These are phyloP conservation scores for Bos indicus DNA, from an alignment of 2,113 vertebrate genomes.

Conservation along the genomic window DNA sequence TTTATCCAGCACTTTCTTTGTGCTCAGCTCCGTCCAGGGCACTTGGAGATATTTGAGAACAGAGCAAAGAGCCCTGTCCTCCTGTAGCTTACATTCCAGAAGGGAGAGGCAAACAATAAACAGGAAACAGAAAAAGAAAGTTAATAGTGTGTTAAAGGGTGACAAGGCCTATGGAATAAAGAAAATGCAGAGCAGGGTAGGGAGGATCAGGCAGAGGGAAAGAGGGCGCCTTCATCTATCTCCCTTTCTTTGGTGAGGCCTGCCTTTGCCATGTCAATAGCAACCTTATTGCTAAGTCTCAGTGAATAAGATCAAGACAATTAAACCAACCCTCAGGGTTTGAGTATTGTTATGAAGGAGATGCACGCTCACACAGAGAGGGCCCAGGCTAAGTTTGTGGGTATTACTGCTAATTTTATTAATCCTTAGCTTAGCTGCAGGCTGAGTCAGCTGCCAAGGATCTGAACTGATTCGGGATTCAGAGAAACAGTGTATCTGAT, in stretches of 20 bases:
- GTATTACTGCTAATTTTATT: not conserved
- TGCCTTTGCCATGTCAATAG: not conserved
- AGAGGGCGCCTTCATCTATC: too few species aligned
- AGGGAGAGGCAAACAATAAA: not conserved
- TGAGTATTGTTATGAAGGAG: not conserved
- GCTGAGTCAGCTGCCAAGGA: not conserved
- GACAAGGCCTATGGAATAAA: not conserved
- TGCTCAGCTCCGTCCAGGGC: not conserved
- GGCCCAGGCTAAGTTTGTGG: not conserved
- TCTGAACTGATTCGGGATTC: not conserved
- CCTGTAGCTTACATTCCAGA: not conserved
- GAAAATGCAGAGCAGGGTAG: not conserved
- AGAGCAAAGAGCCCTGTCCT: not conserved
- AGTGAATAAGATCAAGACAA: not conserved
- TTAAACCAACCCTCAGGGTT: not conserved
- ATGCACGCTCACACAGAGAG: not conserved
- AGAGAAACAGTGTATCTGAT: not conserved
- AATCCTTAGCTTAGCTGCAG: not conserved
- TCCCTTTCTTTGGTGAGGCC: not conserved
- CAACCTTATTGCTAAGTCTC: not conserved
- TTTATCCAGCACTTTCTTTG: not conserved
- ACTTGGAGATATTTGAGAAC: not conserved
- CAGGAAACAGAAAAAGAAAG: not conserved
- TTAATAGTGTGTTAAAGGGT: not conserved
- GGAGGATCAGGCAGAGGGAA: not conserved